Conservation (phyloP, 2,888 invertebrate genomes). For the Apoda limacodes region DNA sequence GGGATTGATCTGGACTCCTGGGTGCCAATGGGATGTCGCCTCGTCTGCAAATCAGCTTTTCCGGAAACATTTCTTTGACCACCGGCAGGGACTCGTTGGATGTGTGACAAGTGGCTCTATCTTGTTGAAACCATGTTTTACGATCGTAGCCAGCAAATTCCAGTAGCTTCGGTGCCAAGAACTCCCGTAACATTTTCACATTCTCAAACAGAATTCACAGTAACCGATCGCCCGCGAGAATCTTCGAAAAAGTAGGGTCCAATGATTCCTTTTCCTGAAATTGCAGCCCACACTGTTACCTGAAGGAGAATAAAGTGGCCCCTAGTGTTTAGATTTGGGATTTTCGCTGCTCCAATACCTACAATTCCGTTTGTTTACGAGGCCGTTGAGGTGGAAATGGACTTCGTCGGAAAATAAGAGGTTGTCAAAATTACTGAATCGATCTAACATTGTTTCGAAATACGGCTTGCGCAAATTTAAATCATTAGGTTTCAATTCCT, state of each 20-base stretch:
- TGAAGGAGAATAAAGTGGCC: slow-evolving; percentile 14
- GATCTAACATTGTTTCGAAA: slow-evolving; percentile 18
- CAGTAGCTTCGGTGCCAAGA: slow-evolving; percentile 14
- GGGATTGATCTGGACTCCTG: slow-evolving; percentile 17
- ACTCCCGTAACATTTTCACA: slow-evolving; percentile 17
- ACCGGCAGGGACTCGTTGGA: slow-evolving; percentile 15
- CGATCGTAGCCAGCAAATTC: slow-evolving; percentile 17
- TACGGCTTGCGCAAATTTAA: slow-evolving; percentile 11
- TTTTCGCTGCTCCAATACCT: slow-evolving; percentile 13
- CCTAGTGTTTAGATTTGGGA: slow-evolving; percentile 15
- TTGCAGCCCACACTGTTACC: slow-evolving; percentile 16
- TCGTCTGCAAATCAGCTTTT: slow-evolving; percentile 15
- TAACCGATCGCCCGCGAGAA: slow-evolving; percentile 13
- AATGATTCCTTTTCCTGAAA: slow-evolving; percentile 17
- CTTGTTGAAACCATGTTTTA: slow-evolving; percentile 19
- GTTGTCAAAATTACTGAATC: slow-evolving; percentile 15
- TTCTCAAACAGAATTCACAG: slow-evolving; percentile 13
- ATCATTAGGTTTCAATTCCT: too few relatives aligned
- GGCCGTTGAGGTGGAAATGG: slow-evolving; percentile 14
- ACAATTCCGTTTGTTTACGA: slow-evolving; percentile 13
- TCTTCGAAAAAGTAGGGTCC: slow-evolving; percentile 18
- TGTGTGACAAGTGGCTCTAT: slow-evolving; percentile 16
- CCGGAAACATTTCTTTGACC: slow-evolving; percentile 15
- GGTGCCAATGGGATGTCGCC: slow-evolving; percentile 19
- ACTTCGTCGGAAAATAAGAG: slow-evolving; percentile 12